Evolutionary conservation across 2,888 invertebrate species (phyloP).

Genomic region (Heliconius ethilla): DNA sequence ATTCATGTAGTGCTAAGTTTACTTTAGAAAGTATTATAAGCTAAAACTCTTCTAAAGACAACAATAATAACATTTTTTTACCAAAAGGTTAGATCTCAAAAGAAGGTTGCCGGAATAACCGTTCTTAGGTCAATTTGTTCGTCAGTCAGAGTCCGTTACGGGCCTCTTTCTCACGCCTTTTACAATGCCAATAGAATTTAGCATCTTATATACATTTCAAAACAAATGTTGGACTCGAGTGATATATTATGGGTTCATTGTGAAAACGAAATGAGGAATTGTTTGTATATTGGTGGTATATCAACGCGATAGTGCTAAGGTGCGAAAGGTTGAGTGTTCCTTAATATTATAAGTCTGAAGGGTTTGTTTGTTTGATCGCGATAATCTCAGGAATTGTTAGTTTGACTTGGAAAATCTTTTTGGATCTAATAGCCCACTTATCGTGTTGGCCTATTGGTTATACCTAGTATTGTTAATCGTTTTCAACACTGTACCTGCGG

Average conservation of each 20-base stretch:
- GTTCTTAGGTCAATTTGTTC: constrained; percentile 51
- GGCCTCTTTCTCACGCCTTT: constrained; percentile 52
- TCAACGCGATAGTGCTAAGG: constrained; percentile 28
- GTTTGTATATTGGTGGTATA: constrained; percentile 24
- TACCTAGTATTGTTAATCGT: no score
- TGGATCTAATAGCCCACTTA: no score
- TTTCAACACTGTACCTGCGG: no score
- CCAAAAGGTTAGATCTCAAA: constrained; percentile 13
- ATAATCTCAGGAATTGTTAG: not conserved
- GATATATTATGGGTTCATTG: constrained; percentile 34
- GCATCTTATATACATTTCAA: constrained; percentile 29
- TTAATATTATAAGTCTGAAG: not conserved
- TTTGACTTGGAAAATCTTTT: no score
- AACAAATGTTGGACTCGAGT: constrained; percentile 28
- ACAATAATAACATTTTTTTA: not conserved
- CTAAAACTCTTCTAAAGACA: not conserved
- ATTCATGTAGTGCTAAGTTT: not conserved
- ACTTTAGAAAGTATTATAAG: not conserved
- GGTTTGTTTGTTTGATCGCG: not conserved
- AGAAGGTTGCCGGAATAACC: constrained; percentile 46
- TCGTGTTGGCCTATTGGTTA: no score
- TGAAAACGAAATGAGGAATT: constrained; percentile 31
- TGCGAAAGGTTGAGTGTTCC: constrained; percentile 17
- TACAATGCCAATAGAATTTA: constrained; percentile 43
- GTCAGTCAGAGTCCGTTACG: constrained; percentile 48